Conservation (phyloP, 92 coral and sea anemone genomes). For the Zoanthus sansibaricus region DNA sequence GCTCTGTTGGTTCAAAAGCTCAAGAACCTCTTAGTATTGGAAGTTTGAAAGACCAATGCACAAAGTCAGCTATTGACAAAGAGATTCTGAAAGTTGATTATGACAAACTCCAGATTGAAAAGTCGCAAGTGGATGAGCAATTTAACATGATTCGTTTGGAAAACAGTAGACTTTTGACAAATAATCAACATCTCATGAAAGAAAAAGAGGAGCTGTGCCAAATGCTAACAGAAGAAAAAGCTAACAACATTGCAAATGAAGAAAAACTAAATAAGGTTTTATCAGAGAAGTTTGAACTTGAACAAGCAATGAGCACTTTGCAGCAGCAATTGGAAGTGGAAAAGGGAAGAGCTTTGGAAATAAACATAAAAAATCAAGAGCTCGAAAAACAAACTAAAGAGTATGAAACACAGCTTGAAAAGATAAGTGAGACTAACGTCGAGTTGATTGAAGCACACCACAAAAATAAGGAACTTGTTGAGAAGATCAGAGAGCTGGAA, state of each 20-base stretch:
- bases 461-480: neutral
- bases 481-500: conserved; percentile 31
- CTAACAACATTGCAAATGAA: conserved; percentile 14
- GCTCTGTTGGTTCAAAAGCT: neutral
- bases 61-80: conserved; percentile 42
- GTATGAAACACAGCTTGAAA: neutral
- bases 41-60: conserved; percentile 35
- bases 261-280: neutral
- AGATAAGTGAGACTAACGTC: neutral
- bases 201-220: conserved; percentile 41
- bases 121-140: conserved; percentile 41
- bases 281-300: conserved; percentile 12
- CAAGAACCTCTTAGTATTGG: conserved; percentile 30
- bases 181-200: conserved; percentile 6
- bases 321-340: conserved; percentile 17
- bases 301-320: neutral
- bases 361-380: neutral
- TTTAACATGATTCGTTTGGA: neutral
- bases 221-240: conserved; percentile 33
- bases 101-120: conserved; percentile 44
- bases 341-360: conserved; percentile 1
- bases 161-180: neutral
- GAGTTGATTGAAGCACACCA: neutral
- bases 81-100: conserved; percentile 44
- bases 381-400: neutral